Percentiles rank a stretch among this genome's conserved stretches.
phyloP scores from a whole-genome alignment of 1,140 invertebrate species.

The Rhyzopertha dominica region DNA sequence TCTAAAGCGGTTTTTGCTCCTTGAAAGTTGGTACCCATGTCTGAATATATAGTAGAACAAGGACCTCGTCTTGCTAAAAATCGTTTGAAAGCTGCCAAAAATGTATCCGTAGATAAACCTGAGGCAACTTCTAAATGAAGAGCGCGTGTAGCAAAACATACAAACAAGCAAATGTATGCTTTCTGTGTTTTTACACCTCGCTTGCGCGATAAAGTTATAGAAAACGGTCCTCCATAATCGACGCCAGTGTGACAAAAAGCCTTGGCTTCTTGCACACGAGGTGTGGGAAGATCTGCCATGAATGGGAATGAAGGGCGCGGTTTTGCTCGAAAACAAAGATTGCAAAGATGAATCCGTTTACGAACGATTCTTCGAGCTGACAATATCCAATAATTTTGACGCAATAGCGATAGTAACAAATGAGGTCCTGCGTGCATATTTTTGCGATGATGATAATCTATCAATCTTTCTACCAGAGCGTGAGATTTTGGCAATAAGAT shows the following conservation, averaged over 20 bases:
- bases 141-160: neutral
- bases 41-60: no score
- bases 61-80: neutral
- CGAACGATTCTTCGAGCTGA: constrained; percentile 2
- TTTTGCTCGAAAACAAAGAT: constrained; percentile 10
- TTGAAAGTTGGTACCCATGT: no score
- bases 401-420: neutral
- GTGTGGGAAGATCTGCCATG: constrained; percentile 17
- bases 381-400: constrained; percentile 2
- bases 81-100: constrained; percentile 1
- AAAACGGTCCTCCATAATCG: neutral
- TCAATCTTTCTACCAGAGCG: neutral
- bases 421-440: constrained; percentile 1
- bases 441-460: constrained; percentile 11
- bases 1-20: no score
- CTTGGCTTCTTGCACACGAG: neutral
- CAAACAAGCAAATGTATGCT: neutral
- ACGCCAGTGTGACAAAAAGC: neutral
- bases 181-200: no score
- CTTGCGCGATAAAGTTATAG: neutral
- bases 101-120: neutral
- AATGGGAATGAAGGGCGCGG: constrained; percentile 5
- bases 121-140: constrained; percentile 1
- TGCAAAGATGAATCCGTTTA: constrained; percentile 8
- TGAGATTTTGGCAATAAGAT: neutral